Evolutionary conservation across 1,140 invertebrate genomes (phyloP), one percentile per base, ranked within the genome.

Genomic region (Diorhabda carinulata): DNA sequence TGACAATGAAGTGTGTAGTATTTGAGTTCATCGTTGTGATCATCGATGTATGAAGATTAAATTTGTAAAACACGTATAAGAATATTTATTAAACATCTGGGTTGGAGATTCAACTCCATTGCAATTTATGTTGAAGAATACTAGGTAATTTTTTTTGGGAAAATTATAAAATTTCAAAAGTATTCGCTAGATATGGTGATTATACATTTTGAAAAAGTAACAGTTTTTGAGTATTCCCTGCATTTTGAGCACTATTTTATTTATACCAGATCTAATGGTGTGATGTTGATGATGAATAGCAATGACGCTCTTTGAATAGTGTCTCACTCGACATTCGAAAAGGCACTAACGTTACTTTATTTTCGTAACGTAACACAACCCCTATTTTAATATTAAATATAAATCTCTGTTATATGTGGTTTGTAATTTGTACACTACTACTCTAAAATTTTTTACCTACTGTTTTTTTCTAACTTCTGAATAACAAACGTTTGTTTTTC

Each of bases 281-380:
- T 45, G 58, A 60, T 57, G 52, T 56, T 64, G 63, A 64, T 64
- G 61, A 62, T 62, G 63, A 52, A 64, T 64, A 45, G 42, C 64
- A 63, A 40, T 68, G 67, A 64, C 57, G 52, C 57, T 52, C 25
- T 66, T 63, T 68, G 66, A 69, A 70, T 78, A 76, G 76, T 79
- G 79, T 81, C 79, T 81, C 80, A 80, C 79, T 81, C 80, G 79
- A 81, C 78, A 78, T 74, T 80, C 77, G 75, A 76, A 78, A 79
- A 81, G 80, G 80, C 80, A 81, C 80, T 81, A 79, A 79, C 78
- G 78, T 78, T 78, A 78, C 78, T 52, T 52, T 52, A 73, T 62
- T 58, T 57, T 64, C 64, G 77, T 76, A 80, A 80, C 79, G 78
- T 73, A 79, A 80, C 79, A 80, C 79, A 80, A 80, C 78, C 79